These are phyloP conservation scores for Bursaphelenchus mucronatus DNA, from an alignment of 1,140 invertebrate genomes.

Conservation along the genomic window DNA sequence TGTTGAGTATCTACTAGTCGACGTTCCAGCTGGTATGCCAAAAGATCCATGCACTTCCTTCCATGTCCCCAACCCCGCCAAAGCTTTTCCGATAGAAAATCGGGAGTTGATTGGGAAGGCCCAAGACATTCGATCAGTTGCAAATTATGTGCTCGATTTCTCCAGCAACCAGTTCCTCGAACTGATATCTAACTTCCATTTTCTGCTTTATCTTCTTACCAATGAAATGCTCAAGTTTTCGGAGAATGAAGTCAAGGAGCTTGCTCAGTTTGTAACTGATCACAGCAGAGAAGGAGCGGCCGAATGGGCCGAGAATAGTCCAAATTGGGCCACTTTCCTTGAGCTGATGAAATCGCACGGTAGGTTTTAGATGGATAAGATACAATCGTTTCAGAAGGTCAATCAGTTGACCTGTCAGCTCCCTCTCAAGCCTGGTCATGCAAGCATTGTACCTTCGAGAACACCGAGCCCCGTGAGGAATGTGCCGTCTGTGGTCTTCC, in stretches of 20 bases:
- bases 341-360: slow-evolving; percentile 25
- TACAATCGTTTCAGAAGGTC: slow-evolving; percentile 8
- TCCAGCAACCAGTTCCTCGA: slow-evolving; percentile 48
- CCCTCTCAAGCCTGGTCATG: slow-evolving; percentile 43
- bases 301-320: slow-evolving; percentile 46
- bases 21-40: slow-evolving; percentile 92
- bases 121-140: slow-evolving; percentile 39
- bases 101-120: slow-evolving; percentile 39
- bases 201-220: slow-evolving; percentile 52
- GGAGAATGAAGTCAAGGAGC: slow-evolving; percentile 36
- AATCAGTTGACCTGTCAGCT: slow-evolving; percentile 1
- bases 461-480: slow-evolving; percentile 37
- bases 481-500: slow-evolving; percentile 54
- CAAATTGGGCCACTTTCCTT: slow-evolving; percentile 49
- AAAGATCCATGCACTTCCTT: slow-evolving; percentile 50
- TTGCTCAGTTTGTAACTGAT: slow-evolving; percentile 33
- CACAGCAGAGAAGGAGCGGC: slow-evolving; percentile 38
- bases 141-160: slow-evolving; percentile 42
- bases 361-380: slow-evolving; percentile 2
- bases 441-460: slow-evolving; percentile 54
- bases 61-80: slow-evolving; percentile 5
- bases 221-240: slow-evolving; percentile 51
- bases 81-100: slow-evolving; percentile 54
- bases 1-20: slow-evolving; percentile 91
- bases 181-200: slow-evolving; percentile 57